Evolutionary conservation across 1,140 invertebrate species (phyloP).

Genomic region (Zaprionus gabonicus): DNA sequence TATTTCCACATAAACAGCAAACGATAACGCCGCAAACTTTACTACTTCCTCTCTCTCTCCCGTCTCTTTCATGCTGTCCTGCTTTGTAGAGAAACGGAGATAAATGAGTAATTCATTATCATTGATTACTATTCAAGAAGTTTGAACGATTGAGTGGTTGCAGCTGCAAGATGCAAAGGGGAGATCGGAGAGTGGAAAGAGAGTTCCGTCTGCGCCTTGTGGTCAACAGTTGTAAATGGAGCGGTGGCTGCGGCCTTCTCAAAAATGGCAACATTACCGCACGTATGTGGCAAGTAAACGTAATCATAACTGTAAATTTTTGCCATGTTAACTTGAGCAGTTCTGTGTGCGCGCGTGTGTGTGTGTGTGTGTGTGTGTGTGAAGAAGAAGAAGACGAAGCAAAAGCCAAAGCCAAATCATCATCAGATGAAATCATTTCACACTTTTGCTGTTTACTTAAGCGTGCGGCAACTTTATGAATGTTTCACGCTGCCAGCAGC

Average conservation of each 20-base stretch:
- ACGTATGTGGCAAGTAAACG: constrained; percentile 43
- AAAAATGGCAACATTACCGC: constrained; percentile 30
- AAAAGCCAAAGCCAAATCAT: constrained; percentile 63
- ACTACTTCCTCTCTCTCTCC: not conserved
- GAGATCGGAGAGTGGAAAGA: not conserved
- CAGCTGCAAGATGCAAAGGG: not conserved
- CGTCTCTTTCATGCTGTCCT: not conserved
- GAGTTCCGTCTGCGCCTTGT: not conserved
- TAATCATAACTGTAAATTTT: constrained; percentile 47
- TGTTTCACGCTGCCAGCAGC: constrained; percentile 40
- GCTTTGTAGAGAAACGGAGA: not conserved
- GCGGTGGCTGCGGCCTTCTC: not conserved
- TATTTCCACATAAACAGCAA: not conserved
- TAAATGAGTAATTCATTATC: constrained; percentile 19
- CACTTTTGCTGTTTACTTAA: constrained; percentile 80
- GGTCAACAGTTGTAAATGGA: not conserved
- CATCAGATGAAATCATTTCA: constrained; percentile 78
- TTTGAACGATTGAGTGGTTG: constrained; percentile 9
- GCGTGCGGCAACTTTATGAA: constrained; percentile 75
- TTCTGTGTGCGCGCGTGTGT: constrained; percentile 6
- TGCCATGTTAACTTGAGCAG: constrained; percentile 45
- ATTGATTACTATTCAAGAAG: constrained; percentile 12
- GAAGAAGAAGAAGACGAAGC: constrained; percentile 45
- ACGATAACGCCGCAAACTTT: no score
- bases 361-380: not conserved